These are phyloP conservation scores for Bedellia somnulentella DNA, from an alignment of 2,888 invertebrate species.

Conservation along the genomic window DNA sequence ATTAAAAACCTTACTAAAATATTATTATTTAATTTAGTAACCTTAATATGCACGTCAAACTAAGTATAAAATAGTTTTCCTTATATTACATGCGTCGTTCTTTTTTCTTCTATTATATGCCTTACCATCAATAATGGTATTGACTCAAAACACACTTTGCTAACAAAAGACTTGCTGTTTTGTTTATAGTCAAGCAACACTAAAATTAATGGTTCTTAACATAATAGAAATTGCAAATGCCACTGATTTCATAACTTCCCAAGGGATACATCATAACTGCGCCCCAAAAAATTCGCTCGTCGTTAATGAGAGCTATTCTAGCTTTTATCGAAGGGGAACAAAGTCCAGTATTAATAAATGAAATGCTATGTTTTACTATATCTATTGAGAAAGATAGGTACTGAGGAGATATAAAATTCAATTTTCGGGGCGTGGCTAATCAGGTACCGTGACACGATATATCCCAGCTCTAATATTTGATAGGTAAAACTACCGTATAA, in stretches of 20 bases:
- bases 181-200: constrained; percentile 56
- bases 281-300: constrained; percentile 35
- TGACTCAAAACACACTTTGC: constrained; percentile 12
- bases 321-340: neutral
- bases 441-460: constrained; percentile 57
- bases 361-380: too few relatives aligned
- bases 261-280: constrained; percentile 54
- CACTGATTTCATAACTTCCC: constrained; percentile 67
- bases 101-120: too few relatives aligned
- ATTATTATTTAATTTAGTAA: too few relatives aligned
- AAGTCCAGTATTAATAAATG: neutral
- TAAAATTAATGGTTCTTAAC: constrained; percentile 58
- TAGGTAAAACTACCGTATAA: constrained; percentile 48
- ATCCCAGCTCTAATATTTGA: constrained; percentile 55
- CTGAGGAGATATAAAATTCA: constrained; percentile 53
- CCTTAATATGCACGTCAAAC: too few relatives aligned
- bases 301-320: neutral
- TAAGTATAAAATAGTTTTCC: too few relatives aligned
- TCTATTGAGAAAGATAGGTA: constrained; percentile 6
- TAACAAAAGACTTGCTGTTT: constrained; percentile 35
- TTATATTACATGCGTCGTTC: too few relatives aligned
- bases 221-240: constrained; percentile 68
- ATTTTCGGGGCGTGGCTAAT: constrained; percentile 61
- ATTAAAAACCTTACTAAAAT: too few relatives aligned
- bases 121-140: too few relatives aligned